Evolutionary conservation across 2,888 invertebrate species (phyloP).

Genomic region (Orchesellides sinensis): DNA sequence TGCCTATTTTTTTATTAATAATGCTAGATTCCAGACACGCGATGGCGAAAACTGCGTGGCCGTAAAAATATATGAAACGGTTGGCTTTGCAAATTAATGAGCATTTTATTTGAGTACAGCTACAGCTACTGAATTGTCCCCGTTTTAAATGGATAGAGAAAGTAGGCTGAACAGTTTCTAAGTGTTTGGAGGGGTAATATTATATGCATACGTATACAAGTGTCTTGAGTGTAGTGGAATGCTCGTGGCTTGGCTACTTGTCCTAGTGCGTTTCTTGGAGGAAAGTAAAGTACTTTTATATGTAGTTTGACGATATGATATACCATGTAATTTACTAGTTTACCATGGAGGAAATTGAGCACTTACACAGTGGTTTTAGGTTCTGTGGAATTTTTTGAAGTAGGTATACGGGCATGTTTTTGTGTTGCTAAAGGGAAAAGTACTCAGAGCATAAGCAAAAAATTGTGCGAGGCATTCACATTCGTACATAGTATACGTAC

Average conservation of each 20-base stretch:
- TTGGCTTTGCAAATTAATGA: conserved; percentile 17
- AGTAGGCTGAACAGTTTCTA: neutral
- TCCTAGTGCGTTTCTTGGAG: neutral
- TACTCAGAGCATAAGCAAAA: neutral
- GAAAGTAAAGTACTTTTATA: neutral
- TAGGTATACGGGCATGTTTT: neutral
- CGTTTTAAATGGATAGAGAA: neutral
- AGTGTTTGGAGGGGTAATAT: neutral
- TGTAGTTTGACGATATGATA: neutral
- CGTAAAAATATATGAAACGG: neutral
- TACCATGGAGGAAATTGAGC: conserved; percentile 1
- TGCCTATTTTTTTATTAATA: neutral
- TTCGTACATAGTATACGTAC: neutral
- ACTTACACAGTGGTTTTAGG: neutral
- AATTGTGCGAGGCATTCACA: neutral
- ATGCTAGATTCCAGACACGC: neutral
- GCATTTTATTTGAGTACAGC: neutral
- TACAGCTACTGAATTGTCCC: neutral
- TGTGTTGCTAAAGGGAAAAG: neutral
- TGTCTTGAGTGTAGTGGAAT: conserved; percentile 5
- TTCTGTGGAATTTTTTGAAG: too few relatives aligned
- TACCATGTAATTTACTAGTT: neutral
- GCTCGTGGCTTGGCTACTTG: too few relatives aligned
- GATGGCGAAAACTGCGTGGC: conserved; percentile 21
- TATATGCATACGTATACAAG: neutral